Evolutionary conservation across 1,140 invertebrate genomes (phyloP), one percentile per base, ranked within the genome.

Genomic region (Doryteuthis pealeii): DNA sequence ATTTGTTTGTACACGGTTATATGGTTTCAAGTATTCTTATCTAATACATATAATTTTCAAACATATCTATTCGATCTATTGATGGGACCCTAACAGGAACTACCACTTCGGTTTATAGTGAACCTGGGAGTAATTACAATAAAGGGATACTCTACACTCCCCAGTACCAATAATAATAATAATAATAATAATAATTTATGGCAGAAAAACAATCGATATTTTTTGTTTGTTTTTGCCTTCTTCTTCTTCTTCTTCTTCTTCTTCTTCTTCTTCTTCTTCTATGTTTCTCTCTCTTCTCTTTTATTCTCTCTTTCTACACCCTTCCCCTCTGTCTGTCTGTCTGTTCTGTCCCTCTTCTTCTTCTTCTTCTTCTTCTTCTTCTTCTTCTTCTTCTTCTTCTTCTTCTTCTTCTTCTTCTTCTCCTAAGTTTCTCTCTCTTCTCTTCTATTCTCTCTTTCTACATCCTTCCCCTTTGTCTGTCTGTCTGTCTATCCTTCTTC

Each of bases 201-300:
- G n/a, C n/a, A n/a, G n/a, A n/a, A n/a, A n/a, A n/a, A n/a, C n/a
- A n/a, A n/a, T n/a, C n/a, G n/a, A n/a, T n/a, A n/a, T n/a, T n/a
- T n/a, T n/a, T n/a, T n/a, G n/a, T n/a, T n/a, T n/a, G n/a, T 22
- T 49, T 49, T 1, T 1, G 8, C 22, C 45, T 49, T 49, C 45
- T 49, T 49, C 45, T 49, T 49, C 45, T 49, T 49, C 45, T 49
- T 49, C 45, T 49, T 49, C 45, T 49, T 49, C 45, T 49, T 49
- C 45, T 49, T 49, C 45, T 49, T 49, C 45, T 49, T 49, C 8
- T 49, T 49, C 8, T 49, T 10, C 22, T 49, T 10, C 22, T 49
- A 49, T 49, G 8, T 10, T 49, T 49, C 22, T 49, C 22, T 22
- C 8, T 49, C 45, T 49, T 49, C 45, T 49, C 22, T 22, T 22